Conservation (phyloP, 2,797 vertebrate species). For the Morus bassanus region DNA sequence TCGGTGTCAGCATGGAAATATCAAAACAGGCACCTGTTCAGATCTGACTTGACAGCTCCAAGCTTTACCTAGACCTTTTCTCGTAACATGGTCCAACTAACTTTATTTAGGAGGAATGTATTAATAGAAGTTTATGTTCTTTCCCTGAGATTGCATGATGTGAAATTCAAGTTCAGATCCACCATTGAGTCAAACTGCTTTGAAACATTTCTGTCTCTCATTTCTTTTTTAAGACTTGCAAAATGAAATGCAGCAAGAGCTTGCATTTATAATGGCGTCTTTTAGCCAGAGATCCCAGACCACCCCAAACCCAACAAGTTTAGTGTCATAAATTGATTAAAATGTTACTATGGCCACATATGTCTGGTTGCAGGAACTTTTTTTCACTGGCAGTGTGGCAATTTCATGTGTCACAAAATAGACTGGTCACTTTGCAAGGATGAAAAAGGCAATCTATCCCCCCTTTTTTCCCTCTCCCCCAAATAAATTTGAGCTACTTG, state of each 20-base stretch:
- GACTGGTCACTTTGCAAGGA: background rate
- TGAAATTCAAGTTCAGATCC: background rate
- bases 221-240: constrained; percentile 6
- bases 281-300: background rate
- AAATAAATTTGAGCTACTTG: background rate
- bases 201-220: background rate
- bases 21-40: constrained; percentile 3
- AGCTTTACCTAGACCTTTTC: constrained; percentile 27
- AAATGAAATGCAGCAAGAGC: background rate
- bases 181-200: background rate
- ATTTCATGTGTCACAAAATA: background rate
- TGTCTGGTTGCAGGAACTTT: background rate
- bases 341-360: background rate
- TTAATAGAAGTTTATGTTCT: background rate
- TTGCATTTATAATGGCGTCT: background rate
- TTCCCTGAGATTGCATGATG: background rate
- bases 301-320: background rate
- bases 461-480: background rate
- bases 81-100: background rate
- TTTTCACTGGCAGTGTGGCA: background rate
- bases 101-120: background rate
- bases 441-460: background rate
- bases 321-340: background rate
- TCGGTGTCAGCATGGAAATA: background rate
- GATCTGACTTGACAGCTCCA: background rate